Percentiles rank a stretch among this genome's conserved stretches.
Evolutionary conservation across 2,888 invertebrate species (phyloP).

Genomic region (Fragum fragum): DNA sequence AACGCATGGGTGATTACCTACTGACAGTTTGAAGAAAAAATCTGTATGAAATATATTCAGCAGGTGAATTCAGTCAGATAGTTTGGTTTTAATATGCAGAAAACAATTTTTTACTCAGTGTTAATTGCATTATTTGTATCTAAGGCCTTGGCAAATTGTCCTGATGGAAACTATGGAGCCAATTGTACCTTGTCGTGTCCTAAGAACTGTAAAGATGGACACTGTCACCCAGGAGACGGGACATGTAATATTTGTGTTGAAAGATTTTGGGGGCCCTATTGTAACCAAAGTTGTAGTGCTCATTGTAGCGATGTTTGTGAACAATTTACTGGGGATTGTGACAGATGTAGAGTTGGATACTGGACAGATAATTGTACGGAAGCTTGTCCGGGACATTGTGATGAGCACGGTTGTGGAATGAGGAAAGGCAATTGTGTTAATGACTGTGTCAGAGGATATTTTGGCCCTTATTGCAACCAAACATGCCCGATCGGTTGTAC

Average conservation of each 20-base stretch:
- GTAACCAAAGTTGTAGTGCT: neutral
- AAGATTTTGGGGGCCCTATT: neutral
- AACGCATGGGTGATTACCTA: too few species aligned
- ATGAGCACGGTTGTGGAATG: neutral
- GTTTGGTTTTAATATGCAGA: too few species aligned
- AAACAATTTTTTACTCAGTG: neutral
- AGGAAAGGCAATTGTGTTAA: neutral
- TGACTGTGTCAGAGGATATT: neutral
- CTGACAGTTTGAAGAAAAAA: too few species aligned
- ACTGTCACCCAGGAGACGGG: slow-evolving; percentile 16
- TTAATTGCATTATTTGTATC: neutral
- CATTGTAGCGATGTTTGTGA: neutral
- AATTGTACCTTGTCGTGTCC: slow-evolving; percentile 5
- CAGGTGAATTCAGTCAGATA: too few species aligned
- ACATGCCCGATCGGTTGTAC: neutral
- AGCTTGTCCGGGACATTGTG: neutral
- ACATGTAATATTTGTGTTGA: slow-evolving; percentile 3
- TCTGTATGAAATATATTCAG: too few species aligned
- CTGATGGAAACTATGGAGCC: neutral
- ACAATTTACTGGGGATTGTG: neutral
- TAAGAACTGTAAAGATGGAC: neutral
- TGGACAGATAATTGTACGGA: neutral
- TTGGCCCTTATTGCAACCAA: neutral
- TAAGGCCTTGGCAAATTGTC: neutral
- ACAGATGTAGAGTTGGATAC: slow-evolving; percentile 1